Evolutionary conservation across 2,113 vertebrate species (phyloP).

Genomic region (Enhydra lutris): DNA sequence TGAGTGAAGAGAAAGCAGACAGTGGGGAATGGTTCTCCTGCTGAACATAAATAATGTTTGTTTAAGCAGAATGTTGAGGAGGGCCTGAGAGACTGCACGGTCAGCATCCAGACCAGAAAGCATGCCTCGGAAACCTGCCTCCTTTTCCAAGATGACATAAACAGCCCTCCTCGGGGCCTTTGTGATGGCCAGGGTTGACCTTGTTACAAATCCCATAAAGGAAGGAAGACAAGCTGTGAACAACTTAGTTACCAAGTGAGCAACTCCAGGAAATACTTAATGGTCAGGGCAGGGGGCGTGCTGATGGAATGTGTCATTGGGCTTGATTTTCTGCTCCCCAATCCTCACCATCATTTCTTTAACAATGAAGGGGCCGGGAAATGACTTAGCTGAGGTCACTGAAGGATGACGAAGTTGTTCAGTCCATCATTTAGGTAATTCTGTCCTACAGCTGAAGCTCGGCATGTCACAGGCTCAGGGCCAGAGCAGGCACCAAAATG

Average conservation of each 20-base stretch:
- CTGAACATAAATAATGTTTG: constrained; percentile 56
- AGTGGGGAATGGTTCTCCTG: neutral
- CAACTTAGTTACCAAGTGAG: constrained; percentile 23
- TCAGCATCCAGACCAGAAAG: constrained; percentile 49
- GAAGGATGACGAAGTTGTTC: neutral
- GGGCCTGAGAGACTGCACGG: neutral
- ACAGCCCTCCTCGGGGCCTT: neutral
- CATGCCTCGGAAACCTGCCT: constrained; percentile 33
- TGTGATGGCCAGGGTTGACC: neutral
- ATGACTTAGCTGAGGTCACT: neutral
- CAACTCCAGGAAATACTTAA: constrained; percentile 44
- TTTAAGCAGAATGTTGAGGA: constrained; percentile 47
- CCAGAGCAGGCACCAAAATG: neutral
- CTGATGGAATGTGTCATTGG: neutral
- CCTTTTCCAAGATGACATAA: neutral
- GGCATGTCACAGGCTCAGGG: neutral
- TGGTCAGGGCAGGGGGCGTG: neutral
- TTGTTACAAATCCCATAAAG: constrained; percentile 33
- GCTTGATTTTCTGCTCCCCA: neutral
- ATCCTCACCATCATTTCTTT: neutral
- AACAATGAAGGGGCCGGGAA: neutral
- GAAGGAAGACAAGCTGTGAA: neutral
- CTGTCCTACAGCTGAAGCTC: neutral
- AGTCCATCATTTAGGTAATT: neutral
- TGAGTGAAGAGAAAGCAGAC: constrained; percentile 47